phyloP scores from a whole-genome alignment of 2,888 invertebrate species.

The Drosophila suboccidentalis region DNA sequence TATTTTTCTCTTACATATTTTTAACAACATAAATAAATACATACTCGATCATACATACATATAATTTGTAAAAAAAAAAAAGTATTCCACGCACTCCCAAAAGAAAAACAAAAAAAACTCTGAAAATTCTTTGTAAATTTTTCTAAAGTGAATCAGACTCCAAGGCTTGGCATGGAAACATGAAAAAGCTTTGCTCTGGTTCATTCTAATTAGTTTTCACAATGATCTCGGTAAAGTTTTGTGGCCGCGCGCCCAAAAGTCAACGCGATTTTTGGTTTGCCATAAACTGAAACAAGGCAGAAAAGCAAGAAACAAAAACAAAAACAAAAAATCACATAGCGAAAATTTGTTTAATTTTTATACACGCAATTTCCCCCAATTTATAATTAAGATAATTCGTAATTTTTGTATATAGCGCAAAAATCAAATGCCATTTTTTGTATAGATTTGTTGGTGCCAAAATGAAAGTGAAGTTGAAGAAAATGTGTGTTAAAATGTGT shows the following conservation, averaged over 20 bases:
- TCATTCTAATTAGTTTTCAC: constrained; percentile 84
- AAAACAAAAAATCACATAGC: constrained; percentile 54
- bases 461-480: constrained; percentile 54
- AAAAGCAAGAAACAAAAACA: constrained; percentile 61
- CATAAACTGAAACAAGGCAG: constrained; percentile 70
- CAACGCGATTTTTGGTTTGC: constrained; percentile 66
- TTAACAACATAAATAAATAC: constrained; percentile 19
- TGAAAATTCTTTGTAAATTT: constrained; percentile 80
- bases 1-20: constrained; percentile 38
- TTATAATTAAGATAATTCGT: constrained; percentile 59
- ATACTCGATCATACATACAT: constrained; percentile 23
- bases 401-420: constrained; percentile 65
- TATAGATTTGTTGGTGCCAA: constrained; percentile 70
- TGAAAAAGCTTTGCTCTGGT: constrained; percentile 32
- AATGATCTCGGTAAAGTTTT: constrained; percentile 85
- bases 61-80: constrained; percentile 49
- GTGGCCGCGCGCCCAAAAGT: constrained; percentile 71
- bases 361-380: constrained; percentile 51
- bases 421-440: constrained; percentile 71
- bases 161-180: constrained; percentile 17
- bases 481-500: constrained; percentile 47
- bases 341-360: constrained; percentile 61
- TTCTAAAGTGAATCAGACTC: constrained; percentile 63
- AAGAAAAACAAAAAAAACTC: constrained; percentile 32
- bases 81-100: constrained; percentile 31